Percentiles rank a stretch among this genome's conserved stretches.
Conservation (phyloP, 2,113 vertebrate genomes). For the Puffinus mauretanicus region DNA sequence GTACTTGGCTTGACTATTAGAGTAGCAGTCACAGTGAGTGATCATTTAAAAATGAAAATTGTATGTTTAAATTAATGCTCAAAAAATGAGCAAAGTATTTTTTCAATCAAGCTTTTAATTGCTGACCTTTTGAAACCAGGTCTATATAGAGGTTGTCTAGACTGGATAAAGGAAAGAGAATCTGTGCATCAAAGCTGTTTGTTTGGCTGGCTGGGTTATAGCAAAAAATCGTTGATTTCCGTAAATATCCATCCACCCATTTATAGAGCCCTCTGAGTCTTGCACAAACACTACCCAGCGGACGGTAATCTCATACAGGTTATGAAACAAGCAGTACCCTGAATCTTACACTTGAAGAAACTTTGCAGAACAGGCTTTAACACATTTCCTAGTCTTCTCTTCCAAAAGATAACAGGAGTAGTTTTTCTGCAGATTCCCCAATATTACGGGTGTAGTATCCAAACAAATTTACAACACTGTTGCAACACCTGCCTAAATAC, state of each 20-base stretch:
- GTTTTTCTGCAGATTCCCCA: not conserved
- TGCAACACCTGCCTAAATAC: not conserved
- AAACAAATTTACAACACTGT: not conserved
- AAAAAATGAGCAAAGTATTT: not conserved
- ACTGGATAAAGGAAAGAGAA: not conserved
- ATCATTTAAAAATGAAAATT: not conserved
- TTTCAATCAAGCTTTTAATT: not conserved
- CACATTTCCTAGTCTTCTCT: not conserved
- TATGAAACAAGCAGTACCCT: not conserved
- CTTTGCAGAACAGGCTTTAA: not conserved
- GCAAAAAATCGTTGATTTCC: not conserved
- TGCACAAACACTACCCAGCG: not conserved
- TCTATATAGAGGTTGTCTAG: not conserved
- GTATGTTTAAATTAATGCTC: not conserved
- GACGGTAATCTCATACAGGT: fast-evolving
- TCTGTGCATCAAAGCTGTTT: not conserved
- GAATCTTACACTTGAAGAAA: fast-evolving
- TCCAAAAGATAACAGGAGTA: fast-evolving
- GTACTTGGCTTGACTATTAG: not conserved
- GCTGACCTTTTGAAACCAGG: not conserved
- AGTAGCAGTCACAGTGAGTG: fast-evolving
- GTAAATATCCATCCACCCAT: not conserved
- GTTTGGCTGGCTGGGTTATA: not conserved
- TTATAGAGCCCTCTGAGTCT: fast-evolving
- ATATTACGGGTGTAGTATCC: fast-evolving